phyloP scores from a whole-genome alignment of 1,140 invertebrate species.

The Cotesia typhae region DNA sequence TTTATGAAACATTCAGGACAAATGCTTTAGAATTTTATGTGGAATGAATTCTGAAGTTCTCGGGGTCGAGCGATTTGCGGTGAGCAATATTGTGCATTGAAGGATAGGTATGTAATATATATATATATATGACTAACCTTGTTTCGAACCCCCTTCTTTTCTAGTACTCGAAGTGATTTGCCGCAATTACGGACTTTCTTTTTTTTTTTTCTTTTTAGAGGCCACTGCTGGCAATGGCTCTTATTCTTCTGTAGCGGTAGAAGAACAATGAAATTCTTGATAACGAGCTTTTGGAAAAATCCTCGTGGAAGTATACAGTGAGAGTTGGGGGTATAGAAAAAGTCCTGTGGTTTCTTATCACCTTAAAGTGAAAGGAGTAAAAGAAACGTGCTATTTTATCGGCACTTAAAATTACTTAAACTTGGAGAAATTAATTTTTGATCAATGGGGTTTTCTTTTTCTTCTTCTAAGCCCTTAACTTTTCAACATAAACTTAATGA shows the following conservation, averaged over 20 bases:
- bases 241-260: conserved; percentile 36
- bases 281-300: conserved; percentile 47
- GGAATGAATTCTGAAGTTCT: background rate
- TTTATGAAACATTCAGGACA: background rate
- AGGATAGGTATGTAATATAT: background rate
- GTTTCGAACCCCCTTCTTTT: conserved; percentile 4
- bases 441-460: too few species aligned
- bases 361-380: conserved; percentile 30
- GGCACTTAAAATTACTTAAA: background rate
- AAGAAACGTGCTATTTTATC: conserved; percentile 27
- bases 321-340: conserved; percentile 18
- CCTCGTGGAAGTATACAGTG: conserved; percentile 29
- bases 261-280: conserved; percentile 39
- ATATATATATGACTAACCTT: background rate
- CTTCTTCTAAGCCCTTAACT: too few species aligned
- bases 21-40: conserved; percentile 10
- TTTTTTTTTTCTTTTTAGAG: conserved; percentile 27
- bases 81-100: conserved; percentile 31
- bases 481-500: too few species aligned
- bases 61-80: conserved; percentile 28
- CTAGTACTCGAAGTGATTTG: conserved; percentile 47
- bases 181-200: conserved; percentile 51
- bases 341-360: conserved; percentile 18
- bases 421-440: too few species aligned
- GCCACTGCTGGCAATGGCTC: conserved; percentile 38